Conservation (phyloP, 2,888 invertebrate genomes). For the Cephonodes hylas region DNA sequence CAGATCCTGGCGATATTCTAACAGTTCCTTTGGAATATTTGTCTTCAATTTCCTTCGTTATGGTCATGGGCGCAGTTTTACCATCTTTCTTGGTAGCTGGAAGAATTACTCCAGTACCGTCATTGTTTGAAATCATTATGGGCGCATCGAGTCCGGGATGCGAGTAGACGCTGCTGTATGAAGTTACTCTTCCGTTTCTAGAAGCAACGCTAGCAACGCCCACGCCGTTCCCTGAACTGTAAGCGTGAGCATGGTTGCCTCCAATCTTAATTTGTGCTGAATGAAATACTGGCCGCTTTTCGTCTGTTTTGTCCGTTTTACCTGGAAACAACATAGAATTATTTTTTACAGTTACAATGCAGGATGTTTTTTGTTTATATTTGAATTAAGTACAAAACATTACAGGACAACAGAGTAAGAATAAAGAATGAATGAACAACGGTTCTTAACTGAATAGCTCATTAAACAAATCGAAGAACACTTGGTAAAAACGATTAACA, state of each 20-base stretch:
- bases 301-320: not conserved
- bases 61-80: slow-evolving; percentile 25
- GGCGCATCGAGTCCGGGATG: slow-evolving; percentile 37
- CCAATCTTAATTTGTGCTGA: slow-evolving; percentile 16
- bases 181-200: slow-evolving; percentile 54
- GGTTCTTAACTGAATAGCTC: not conserved
- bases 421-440: not conserved
- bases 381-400: not conserved
- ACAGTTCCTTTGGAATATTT: slow-evolving; percentile 46
- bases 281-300: not conserved
- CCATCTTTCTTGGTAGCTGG: slow-evolving; percentile 1
- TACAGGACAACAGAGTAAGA: not conserved
- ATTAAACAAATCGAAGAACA: not conserved
- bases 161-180: slow-evolving; percentile 50
- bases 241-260: slow-evolving; percentile 14
- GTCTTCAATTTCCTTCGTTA: slow-evolving; percentile 44
- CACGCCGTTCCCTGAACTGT: slow-evolving; percentile 27
- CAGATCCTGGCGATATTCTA: slow-evolving; percentile 50
- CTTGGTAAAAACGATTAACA: not conserved
- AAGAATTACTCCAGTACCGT: not conserved
- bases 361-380: not conserved
- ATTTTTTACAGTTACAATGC: not conserved
- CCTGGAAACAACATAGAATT: not conserved
- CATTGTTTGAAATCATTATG: slow-evolving; percentile 21
- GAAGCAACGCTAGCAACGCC: slow-evolving; percentile 56